Percentiles rank a stretch among this genome's conserved stretches.
Conservation (phyloP, 2,888 invertebrate species). For the Fragum whitleyi region DNA sequence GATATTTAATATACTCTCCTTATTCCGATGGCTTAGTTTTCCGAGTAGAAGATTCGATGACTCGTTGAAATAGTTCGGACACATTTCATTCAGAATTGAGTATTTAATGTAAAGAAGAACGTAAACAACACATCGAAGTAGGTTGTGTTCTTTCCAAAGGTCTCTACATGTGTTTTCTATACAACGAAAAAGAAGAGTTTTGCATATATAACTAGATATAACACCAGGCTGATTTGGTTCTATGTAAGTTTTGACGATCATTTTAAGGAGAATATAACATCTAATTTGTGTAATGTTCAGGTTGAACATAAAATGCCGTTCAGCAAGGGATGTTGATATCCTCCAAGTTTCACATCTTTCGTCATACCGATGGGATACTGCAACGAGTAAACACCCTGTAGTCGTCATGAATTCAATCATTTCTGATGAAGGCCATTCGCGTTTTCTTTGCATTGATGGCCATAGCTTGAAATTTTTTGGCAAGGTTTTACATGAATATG, state of each 20-base stretch:
- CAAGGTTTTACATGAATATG: constrained; percentile 6
- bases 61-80: constrained; percentile 34
- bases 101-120: background rate
- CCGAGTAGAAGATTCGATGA: constrained; percentile 31
- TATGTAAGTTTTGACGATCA: constrained; percentile 26
- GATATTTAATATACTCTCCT: background rate
- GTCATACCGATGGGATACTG: background rate
- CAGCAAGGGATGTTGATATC: constrained; percentile 17
- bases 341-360: constrained; percentile 11
- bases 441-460: background rate
- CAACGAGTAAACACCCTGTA: constrained; percentile 14
- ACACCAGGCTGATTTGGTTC: background rate
- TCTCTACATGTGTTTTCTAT: constrained; percentile 6
- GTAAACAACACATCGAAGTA: constrained; percentile 5
- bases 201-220: constrained; percentile 38
- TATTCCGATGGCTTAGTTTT: background rate
- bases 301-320: constrained; percentile 25
- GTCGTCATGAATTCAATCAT: background rate
- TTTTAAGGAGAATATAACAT: constrained; percentile 33
- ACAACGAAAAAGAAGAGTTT: constrained; percentile 27
- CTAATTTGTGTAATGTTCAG: constrained; percentile 37
- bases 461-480: too few species aligned
- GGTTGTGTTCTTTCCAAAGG: constrained; percentile 27
- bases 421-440: constrained; percentile 21
- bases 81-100: background rate